Conservation (phyloP, 2,888 invertebrate genomes). For the Leucozona laternaria region DNA sequence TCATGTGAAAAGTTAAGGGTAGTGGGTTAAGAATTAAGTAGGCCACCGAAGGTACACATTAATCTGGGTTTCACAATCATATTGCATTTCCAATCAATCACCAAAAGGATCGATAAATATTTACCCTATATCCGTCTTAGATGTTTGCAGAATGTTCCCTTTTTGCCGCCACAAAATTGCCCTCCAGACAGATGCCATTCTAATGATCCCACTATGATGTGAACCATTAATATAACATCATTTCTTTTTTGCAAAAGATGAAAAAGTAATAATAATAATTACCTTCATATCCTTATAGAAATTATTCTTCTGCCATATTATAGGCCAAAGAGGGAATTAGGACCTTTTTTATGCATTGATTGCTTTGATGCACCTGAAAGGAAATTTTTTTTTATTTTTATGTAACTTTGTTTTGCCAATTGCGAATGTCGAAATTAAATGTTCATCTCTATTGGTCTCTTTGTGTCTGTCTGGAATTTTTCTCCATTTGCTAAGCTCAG, state of each 20-base stretch:
- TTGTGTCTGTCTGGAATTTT: slow-evolving; percentile 16
- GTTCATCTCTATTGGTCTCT: slow-evolving; percentile 37
- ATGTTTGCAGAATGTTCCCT: background rate
- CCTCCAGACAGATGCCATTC: slow-evolving; percentile 64
- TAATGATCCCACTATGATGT: slow-evolving; percentile 58
- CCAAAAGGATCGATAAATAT: slow-evolving; percentile 59
- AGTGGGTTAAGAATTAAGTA: slow-evolving; percentile 60
- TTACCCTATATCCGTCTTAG: slow-evolving; percentile 2
- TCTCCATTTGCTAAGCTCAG: slow-evolving; percentile 2
- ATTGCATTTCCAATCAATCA: slow-evolving; percentile 68
- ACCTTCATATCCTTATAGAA: slow-evolving; percentile 50
- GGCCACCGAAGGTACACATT: slow-evolving; percentile 30
- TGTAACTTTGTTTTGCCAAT: slow-evolving; percentile 70
- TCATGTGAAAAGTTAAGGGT: slow-evolving; percentile 57
- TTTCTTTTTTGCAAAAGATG: slow-evolving; percentile 40
- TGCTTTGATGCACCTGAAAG: slow-evolving; percentile 60
- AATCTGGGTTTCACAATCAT: background rate
- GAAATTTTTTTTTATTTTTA: slow-evolving; percentile 45
- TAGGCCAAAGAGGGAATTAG: slow-evolving; percentile 69
- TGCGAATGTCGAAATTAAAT: slow-evolving; percentile 64
- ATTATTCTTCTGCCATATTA: slow-evolving; percentile 30
- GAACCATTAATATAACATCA: no score
- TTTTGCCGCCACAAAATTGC: slow-evolving; percentile 67
- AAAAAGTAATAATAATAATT: slow-evolving; percentile 56
- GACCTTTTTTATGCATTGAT: slow-evolving; percentile 50